Percentiles rank a stretch among this genome's conserved stretches.
These are phyloP conservation scores for Apodemia duryi DNA, from an alignment of 2,888 invertebrate species.

Conservation along the genomic window DNA sequence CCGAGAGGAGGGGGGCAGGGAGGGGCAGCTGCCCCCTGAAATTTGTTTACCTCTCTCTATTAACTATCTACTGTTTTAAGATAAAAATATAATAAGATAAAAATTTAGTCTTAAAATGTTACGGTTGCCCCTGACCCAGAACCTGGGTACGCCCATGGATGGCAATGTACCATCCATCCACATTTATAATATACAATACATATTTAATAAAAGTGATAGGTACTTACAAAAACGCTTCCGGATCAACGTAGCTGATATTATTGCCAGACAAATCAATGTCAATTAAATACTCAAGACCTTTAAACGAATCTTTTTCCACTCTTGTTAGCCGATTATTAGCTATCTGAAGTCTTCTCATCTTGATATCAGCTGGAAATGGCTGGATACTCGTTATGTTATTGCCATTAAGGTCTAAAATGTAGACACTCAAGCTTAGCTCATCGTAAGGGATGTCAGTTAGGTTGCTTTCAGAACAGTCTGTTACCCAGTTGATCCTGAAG, in stretches of 20 bases:
- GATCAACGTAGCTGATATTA: conserved; percentile 81
- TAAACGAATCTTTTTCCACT: conserved; percentile 81
- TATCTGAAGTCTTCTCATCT: conserved; percentile 83
- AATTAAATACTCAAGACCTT: conserved; percentile 82
- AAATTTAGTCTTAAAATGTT: too few species aligned
- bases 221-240: conserved; percentile 83
- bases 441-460: conserved; percentile 83
- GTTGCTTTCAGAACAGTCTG: conserved; percentile 87
- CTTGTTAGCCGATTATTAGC: conserved; percentile 82
- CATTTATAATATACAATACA: too few species aligned
- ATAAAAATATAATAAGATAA: too few species aligned
- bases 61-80: too few species aligned
- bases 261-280: conserved; percentile 85
- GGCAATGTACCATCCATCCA: too few species aligned
- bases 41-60: too few species aligned
- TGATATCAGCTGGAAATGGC: conserved; percentile 83
- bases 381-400: conserved; percentile 81
- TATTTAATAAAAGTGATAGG: background rate
- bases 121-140: too few species aligned
- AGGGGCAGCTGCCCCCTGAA: too few species aligned
- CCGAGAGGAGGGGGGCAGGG: too few species aligned
- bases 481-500: conserved; percentile 87
- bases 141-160: too few species aligned
- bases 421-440: conserved; percentile 84
- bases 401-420: conserved; percentile 84